Evolutionary conservation across 2,113 vertebrate genomes (phyloP).

Genomic region (Myrmophylax atrothorax): DNA sequence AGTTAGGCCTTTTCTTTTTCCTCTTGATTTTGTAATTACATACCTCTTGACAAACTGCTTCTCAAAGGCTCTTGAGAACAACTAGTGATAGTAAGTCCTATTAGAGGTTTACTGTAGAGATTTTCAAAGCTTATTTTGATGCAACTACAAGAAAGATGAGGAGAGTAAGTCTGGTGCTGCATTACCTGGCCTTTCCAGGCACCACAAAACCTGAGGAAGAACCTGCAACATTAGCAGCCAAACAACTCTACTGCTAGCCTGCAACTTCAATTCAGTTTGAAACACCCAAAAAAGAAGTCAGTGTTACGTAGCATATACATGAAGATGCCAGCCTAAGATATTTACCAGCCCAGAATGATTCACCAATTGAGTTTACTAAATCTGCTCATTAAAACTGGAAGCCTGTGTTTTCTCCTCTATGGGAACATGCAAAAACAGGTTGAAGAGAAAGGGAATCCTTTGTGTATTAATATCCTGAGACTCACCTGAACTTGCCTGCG

Average conservation of each 20-base stretch:
- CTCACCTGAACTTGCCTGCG: constrained; percentile 86
- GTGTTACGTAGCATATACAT: not conserved
- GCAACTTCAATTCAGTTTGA: not conserved
- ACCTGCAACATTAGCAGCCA: not conserved
- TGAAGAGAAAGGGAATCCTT: not conserved
- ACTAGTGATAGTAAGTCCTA: not conserved
- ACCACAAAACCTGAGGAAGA: not conserved
- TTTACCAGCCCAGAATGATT: not conserved
- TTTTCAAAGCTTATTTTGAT: not conserved
- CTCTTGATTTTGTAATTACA: not conserved
- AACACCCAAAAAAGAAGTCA: not conserved
- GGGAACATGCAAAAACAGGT: not conserved
- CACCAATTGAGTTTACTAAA: not conserved
- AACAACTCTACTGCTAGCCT: not conserved
- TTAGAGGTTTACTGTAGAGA: not conserved
- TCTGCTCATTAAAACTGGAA: not conserved
- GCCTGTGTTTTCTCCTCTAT: not conserved
- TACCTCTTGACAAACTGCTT: not conserved
- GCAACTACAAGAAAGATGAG: not conserved
- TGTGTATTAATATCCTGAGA: not conserved
- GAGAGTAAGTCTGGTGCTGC: not conserved
- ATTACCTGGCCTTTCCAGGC: not conserved
- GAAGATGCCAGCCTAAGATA: not conserved
- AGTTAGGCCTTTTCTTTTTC: not conserved
- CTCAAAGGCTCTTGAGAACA: not conserved